These are phyloP conservation scores for Campaea margaritaria DNA, from an alignment of 2,888 invertebrate genomes.

Conservation along the genomic window DNA sequence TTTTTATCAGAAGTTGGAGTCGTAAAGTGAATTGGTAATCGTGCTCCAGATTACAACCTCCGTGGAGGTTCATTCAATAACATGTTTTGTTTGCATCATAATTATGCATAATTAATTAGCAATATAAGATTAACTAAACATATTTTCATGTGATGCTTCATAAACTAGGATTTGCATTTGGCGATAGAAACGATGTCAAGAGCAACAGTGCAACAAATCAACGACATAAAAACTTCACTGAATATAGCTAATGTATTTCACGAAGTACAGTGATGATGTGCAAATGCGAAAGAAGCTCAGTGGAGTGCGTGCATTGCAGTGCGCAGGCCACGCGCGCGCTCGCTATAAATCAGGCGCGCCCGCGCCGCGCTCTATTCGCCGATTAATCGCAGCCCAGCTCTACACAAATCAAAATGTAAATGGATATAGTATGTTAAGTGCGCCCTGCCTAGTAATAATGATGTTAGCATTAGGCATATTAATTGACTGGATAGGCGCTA, in stretches of 20 bases:
- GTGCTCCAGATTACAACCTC: slow-evolving; percentile 26
- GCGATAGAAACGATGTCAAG: too few relatives aligned
- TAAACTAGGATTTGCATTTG: too few relatives aligned
- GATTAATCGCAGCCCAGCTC: slow-evolving; percentile 80
- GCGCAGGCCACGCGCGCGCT: slow-evolving; percentile 47
- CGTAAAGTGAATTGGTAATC: slow-evolving; percentile 33
- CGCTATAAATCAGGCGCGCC: slow-evolving; percentile 75
- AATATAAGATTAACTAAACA: too few relatives aligned
- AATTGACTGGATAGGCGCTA: slow-evolving; percentile 81
- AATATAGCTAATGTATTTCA: not conserved
- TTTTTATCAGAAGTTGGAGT: slow-evolving; percentile 35
- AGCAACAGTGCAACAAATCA: too few relatives aligned
- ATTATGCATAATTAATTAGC: not conserved
- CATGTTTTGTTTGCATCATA: not conserved
- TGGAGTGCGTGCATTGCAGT: slow-evolving; percentile 26
- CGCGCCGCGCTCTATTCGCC: slow-evolving; percentile 65
- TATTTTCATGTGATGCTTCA: too few relatives aligned
- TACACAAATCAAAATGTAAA: slow-evolving; percentile 85
- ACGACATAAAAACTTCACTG: not conserved
- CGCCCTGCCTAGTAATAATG: slow-evolving; percentile 83
- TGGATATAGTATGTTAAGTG: slow-evolving; percentile 84
- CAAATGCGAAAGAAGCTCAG: slow-evolving; percentile 39
- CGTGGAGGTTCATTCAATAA: slow-evolving; percentile 17
- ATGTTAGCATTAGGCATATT: slow-evolving; percentile 86
- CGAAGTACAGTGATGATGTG: slow-evolving; percentile 6